phyloP scores from a whole-genome alignment of 2,113 vertebrate species.

The Gorsachius goisagi region DNA sequence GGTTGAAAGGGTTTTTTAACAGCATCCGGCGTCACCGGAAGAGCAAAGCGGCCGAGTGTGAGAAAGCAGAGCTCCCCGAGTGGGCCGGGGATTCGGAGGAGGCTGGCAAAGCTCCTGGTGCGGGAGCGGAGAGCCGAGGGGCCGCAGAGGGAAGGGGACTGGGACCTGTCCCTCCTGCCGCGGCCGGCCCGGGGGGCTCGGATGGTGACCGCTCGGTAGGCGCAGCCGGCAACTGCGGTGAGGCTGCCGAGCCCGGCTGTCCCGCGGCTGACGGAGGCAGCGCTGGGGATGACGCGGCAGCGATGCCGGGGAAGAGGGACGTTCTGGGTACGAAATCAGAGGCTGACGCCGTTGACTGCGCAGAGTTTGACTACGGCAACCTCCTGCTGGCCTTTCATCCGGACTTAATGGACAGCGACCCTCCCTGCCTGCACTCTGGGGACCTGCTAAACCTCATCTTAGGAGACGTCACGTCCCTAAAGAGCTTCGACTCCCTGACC shows the following conservation, averaged over 20 bases:
- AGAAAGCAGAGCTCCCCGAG: conserved; percentile 69
- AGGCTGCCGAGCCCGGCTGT: neutral
- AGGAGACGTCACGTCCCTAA: conserved; percentile 91
- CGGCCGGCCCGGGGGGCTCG: neutral
- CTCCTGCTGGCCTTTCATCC: conserved; percentile 63
- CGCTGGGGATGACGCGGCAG: neutral
- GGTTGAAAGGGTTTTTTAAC: conserved; percentile 90
- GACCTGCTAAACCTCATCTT: conserved; percentile 88
- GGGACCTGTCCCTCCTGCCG: neutral
- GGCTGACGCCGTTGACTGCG: conserved; percentile 18
- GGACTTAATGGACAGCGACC: conserved; percentile 31
- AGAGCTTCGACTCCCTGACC: conserved; percentile 96
- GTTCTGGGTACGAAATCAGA: neutral
- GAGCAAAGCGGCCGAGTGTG: conserved; percentile 76
- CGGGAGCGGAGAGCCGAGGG: neutral
- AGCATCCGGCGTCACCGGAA: conserved; percentile 91
- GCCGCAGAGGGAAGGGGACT: neutral
- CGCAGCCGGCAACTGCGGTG: neutral
- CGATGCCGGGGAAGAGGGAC: neutral
- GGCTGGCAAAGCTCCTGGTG: conserved; percentile 10
- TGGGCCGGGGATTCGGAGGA: conserved; percentile 49
- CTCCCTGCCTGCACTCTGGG: conserved; percentile 68
- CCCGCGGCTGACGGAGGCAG: fast-evolving
- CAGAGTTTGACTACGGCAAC: conserved; percentile 43
- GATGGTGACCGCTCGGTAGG: neutral